Conservation (phyloP, 2,797 vertebrate species). For the Bryconaethiops microstoma region DNA sequence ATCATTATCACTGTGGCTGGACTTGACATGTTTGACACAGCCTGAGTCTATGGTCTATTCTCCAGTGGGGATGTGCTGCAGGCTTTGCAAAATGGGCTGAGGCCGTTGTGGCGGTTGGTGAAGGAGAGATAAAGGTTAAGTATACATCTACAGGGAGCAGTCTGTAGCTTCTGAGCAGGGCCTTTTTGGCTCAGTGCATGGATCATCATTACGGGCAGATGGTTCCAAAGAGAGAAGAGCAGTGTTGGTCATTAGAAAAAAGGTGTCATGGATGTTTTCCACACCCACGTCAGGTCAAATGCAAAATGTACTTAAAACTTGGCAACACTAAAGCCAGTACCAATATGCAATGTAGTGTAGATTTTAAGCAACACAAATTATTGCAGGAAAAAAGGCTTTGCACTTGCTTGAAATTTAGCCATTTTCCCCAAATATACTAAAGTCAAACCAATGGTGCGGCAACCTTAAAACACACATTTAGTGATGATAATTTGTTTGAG, state of each 20-base stretch:
- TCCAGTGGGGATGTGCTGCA: constrained; percentile 8
- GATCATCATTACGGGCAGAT: constrained; percentile 47
- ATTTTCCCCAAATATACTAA: too few relatives aligned
- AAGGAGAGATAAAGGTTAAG: constrained; percentile 77
- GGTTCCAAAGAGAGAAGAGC: constrained; percentile 23
- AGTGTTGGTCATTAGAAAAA: constrained; percentile 44
- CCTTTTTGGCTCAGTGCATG: constrained; percentile 41
- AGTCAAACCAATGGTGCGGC: too few relatives aligned
- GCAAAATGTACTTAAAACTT: neutral
- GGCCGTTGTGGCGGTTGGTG: constrained; percentile 57
- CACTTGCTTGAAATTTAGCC: too few relatives aligned
- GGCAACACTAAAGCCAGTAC: neutral
- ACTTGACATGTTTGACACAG: constrained; percentile 1
- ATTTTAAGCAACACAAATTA: neutral
- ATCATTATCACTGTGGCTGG: neutral
- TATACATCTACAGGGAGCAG: constrained; percentile 63
- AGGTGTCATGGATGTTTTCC: constrained; percentile 39
- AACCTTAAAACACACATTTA: too few relatives aligned
- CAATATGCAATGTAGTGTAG: neutral
- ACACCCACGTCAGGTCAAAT: neutral
- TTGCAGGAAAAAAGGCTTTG: neutral
- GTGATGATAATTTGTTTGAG: too few relatives aligned
- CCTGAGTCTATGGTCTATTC: constrained; percentile 45
- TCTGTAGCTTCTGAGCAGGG: constrained; percentile 30
- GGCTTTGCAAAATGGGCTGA: constrained; percentile 47